Evolutionary conservation across 2,797 vertebrate species (phyloP), one percentile per base, ranked within the genome.

Genomic region (Molossus molossus): DNA sequence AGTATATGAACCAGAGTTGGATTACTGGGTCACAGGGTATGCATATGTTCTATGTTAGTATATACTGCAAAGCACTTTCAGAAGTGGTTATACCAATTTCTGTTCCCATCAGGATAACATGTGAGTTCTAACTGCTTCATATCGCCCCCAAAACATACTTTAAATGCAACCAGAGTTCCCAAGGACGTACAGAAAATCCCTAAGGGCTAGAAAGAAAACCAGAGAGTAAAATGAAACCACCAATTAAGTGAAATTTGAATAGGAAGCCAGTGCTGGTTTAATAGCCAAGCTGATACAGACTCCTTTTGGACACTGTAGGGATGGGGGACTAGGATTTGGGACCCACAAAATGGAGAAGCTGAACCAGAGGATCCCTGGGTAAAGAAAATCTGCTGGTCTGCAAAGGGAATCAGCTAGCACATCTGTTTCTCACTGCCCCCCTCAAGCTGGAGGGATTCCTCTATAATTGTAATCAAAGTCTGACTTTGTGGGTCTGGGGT

Each of bases 181-280:
- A 23, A 76, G 77, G 65, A 88, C 88, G 15, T 67, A 27, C 1
- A 83, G 55, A 60, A 79, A 90, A 70, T 83, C 48, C 29, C 48
- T 18, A 73, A 48, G 9, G 18, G 40, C 25, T n/a, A 89, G 33
- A 81, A 86, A 97, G 45, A 33, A 94, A 86, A 91, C 13, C 14
- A 79, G 53, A n/a, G 14, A 84, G 70, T 9, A 82, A 97, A 58
- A 7, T 60, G 75, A 94, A 93, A 70, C 45, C 29, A 79, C 15
- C 40, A 58, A 64, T 79, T 27, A 53, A 90, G 76, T 29, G 14
- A 91, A 95, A 95, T 75, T 15, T 72, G 69, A 92, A 50, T 55
- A 96, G 86, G 81, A 92, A 92, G 64, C 73, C 25, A 87, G 45
- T n/a, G 33, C 8, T 89, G 15, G 6, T 83, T 25, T 67, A 75